Evolutionary conservation across 2,888 invertebrate species (phyloP), one percentile per base, ranked within the genome.

Genomic region (Carcina quercana): DNA sequence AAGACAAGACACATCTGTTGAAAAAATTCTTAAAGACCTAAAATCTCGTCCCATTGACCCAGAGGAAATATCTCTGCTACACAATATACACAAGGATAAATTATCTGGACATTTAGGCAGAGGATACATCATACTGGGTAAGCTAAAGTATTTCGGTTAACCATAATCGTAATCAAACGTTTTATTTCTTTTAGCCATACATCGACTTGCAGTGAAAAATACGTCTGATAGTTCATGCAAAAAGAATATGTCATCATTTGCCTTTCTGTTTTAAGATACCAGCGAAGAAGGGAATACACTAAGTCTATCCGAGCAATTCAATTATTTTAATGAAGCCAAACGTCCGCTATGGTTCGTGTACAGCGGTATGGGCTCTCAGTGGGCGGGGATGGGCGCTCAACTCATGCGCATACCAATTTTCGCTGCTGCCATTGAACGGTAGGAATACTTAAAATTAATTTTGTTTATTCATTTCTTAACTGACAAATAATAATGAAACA

Each of bases 351-450:
- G 90, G 88, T 90, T 87, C 57, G 86, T 91, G 35, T 91, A 89
- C 73, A 88, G 90, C 36, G 91, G 91, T 5, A 90, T 91, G 90
- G 91, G 90, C 5, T 87, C 88, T 0, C 91, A 91, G 57, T 91
- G 90, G 90, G 65, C 83, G 17, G 88, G 87, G 13, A 91, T 91
- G 90, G 90, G 88, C 1, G 56, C 75, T 13, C 78, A 87, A 27
- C 80, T 92, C 48, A 87, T 91, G 87, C 64, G 74, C 24, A 72
- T 91, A 41, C 87, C 88, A 1, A 62, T 85, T 8, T 91, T 91
- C 56, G 78, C 85, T 4, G 66, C 67, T 8, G 70, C 83, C 6
- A 87, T 91, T 35, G 63, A 83, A 49, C 57, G 63, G 79, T 78
- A 58, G 11, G 32, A 14, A 25, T 21, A 15, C 29, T 19, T 34